Evolutionary conservation across 2,113 vertebrate species (phyloP).

Genomic region (Corythornis madagascariensis): DNA sequence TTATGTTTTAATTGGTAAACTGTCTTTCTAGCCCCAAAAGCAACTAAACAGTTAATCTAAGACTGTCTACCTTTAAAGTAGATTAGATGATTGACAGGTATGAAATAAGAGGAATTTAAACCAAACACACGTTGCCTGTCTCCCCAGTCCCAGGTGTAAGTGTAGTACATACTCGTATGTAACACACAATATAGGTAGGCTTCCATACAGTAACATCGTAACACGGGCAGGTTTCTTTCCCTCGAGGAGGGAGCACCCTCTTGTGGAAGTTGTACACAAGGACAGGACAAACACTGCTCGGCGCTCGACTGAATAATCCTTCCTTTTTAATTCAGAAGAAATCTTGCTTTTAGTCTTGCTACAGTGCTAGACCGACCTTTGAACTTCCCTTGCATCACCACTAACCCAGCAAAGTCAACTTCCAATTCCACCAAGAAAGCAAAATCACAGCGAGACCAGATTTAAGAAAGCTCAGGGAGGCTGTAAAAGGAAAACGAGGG

Average conservation of each 20-base stretch:
- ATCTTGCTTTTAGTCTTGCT: not conserved
- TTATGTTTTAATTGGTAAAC: not conserved
- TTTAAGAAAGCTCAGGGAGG: not conserved
- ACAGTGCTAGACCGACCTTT: not conserved
- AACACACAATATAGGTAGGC: not conserved
- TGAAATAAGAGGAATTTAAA: not conserved
- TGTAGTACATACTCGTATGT: no score
- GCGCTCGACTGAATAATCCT: not conserved
- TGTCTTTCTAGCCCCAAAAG: not conserved
- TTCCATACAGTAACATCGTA: not conserved
- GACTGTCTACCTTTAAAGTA: not conserved
- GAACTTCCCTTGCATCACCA: not conserved
- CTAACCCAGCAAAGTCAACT: not conserved
- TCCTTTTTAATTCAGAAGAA: not conserved
- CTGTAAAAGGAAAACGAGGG: accelerated
- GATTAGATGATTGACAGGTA: not conserved
- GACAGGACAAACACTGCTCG: not conserved
- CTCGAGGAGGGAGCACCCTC: slow-evolving; percentile 41
- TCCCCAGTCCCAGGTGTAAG: not conserved
- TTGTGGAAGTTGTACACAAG: not conserved
- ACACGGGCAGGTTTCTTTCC: not conserved
- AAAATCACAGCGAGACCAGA: accelerated
- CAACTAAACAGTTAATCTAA: not conserved
- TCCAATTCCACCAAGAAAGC: not conserved
- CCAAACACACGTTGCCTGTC: not conserved